phyloP scores from a whole-genome alignment of 2,113 vertebrate genomes.

The Nansenia antarctica region DNA sequence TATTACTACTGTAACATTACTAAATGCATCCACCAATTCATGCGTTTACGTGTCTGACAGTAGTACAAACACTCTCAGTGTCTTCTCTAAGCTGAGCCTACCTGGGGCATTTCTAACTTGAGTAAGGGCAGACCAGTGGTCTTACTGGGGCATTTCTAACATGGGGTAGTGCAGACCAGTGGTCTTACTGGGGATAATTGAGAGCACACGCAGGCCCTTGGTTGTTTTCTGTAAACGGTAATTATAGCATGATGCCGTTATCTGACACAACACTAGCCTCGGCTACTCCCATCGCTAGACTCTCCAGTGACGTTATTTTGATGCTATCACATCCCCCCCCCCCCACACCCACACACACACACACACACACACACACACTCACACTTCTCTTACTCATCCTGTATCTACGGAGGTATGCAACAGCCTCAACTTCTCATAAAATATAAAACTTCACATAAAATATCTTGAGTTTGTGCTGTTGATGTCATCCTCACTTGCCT shows the following conservation, averaged over 20 bases:
- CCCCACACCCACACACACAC: background rate
- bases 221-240: conserved; percentile 33
- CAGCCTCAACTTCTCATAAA: background rate
- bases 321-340: conserved; percentile 34
- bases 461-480: too few species aligned
- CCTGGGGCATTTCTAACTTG: too few species aligned
- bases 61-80: background rate
- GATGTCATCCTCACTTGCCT: too few species aligned
- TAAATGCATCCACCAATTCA: background rate
- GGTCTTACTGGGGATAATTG: conserved; percentile 4
- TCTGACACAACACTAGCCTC: conserved; percentile 28
- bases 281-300: conserved; percentile 40
- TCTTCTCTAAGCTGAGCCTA: too few species aligned
- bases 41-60: background rate
- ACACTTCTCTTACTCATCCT: conserved; percentile 7
- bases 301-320: conserved; percentile 20
- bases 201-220: conserved; percentile 11
- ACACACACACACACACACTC: too few species aligned
- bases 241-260: conserved; percentile 33
- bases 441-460: too few species aligned
- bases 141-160: background rate
- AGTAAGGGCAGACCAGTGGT: background rate
- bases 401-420: background rate
- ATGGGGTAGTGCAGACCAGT: background rate
- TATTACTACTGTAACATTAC: background rate